These are phyloP conservation scores for Neoarius graeffei DNA, from an alignment of 2,113 vertebrate genomes.

Conservation along the genomic window DNA sequence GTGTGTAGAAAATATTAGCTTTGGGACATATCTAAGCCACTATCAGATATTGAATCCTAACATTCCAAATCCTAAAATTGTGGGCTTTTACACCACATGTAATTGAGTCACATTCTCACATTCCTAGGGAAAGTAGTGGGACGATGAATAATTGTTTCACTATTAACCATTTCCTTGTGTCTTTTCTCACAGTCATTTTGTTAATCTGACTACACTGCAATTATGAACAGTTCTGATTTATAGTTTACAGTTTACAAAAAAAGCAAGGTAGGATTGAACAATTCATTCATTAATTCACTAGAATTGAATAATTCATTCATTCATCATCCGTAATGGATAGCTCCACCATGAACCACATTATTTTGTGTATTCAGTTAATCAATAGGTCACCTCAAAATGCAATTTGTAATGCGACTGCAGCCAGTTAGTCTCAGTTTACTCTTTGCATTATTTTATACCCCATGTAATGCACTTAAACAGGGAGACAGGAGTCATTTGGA, in stretches of 20 bases:
- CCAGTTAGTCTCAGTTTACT: background rate
- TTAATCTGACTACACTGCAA: background rate
- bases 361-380: constrained; percentile 27
- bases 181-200: background rate
- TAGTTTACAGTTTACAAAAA: background rate
- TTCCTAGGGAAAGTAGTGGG: background rate
- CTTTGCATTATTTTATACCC: background rate
- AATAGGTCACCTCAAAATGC: constrained; percentile 3
- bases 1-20: constrained; percentile 22
- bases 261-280: background rate
- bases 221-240: background rate
- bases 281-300: background rate
- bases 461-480: background rate
- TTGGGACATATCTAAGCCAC: constrained; percentile 35
- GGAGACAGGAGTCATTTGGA: background rate
- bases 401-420: constrained; percentile 11
- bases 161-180: background rate
- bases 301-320: background rate
- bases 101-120: constrained; percentile 18
- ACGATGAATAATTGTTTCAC: background rate
- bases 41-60: constrained; percentile 33
- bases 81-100: constrained; percentile 6
- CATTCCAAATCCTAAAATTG: constrained; percentile 12
- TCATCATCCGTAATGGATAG: background rate
- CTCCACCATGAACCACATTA: background rate